Base-by-base conservation (phyloP, 1,140 invertebrate species). In the Episyrphus balteatus region DNA sequence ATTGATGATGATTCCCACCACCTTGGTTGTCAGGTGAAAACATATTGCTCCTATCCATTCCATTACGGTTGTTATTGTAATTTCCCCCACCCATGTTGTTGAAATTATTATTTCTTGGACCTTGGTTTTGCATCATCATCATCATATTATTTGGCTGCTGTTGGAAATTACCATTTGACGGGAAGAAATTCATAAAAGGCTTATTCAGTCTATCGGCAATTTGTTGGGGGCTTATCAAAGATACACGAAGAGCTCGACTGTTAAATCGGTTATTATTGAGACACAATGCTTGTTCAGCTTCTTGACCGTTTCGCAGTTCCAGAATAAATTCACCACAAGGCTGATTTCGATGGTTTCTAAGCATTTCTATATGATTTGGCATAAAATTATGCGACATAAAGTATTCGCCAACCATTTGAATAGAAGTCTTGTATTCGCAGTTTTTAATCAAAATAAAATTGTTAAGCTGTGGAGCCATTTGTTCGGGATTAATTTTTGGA, bases 321-420 rank as follows among this genome's bases (percentile, higher is more conserved):
- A 89, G 87, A 61, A 88, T 90, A 33, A 86, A 89, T 53, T 90
- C 83, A 1, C 90, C 89, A 1, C 79, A 78, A 1, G 85, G 83
- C 49, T 78, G 73, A 3, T 82, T 79, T 38, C 73, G 73, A 8
- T 77, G 66, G 52, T 82, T 84, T 12, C 81, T 70, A 65, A 92
- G 75, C 48, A 90, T 77, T 56, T 90, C 84, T 48, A 92, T 86
- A 48, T 83, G 77, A 21, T 76, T 73, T 0, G 88, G 87, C 1
- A 81, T 77, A 2, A 89, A 72, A 11, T 82, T 81, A 15, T 85
- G 79, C 39, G 86, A 80, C 0, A 80, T 78, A 52, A 92, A 85
- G 54, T 89, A 90, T 40, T 88, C 83, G 0, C 82, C 74, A 18
- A 93, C 79, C 50, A 89, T 88, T 7, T 82, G 72, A 42, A 88